A percentile compares a stretch with the other conserved stretches of the same genome.
Conservation (phyloP, 2,888 invertebrate genomes). For the Pelosia muscerda region DNA sequence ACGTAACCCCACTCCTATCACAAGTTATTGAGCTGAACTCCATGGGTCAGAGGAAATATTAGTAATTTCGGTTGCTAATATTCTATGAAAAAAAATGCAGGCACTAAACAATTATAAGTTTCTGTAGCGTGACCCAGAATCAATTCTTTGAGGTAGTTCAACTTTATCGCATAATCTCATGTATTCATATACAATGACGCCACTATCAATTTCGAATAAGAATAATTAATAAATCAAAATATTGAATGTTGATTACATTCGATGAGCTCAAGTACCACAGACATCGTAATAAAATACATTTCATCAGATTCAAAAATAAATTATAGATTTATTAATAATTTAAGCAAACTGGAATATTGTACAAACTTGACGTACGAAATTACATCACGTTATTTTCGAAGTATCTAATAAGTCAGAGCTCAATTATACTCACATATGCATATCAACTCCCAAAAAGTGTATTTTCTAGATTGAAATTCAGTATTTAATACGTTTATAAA, state of each 20-base stretch:
- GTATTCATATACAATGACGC: not conserved
- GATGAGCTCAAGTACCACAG: not conserved
- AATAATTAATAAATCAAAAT: no score
- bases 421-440: slow-evolving; percentile 16
- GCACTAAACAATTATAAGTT: not conserved
- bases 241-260: no score
- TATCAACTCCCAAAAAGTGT: slow-evolving; percentile 39
- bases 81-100: no score
- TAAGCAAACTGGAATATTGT: not conserved
- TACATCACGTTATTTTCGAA: not conserved
- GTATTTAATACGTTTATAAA: slow-evolving; percentile 59
- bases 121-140: not conserved
- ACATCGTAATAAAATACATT: not conserved
- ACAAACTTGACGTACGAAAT: not conserved
- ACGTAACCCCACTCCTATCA: no score
- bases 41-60: no score
- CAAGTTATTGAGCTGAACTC: no score
- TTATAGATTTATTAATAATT: not conserved
- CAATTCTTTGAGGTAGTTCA: not conserved
- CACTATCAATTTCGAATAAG: not conserved
- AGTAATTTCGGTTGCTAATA: no score
- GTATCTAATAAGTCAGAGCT: slow-evolving; percentile 4
- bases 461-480: slow-evolving; percentile 50
- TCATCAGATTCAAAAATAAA: not conserved
- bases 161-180: not conserved